phyloP scores from a whole-genome alignment of 2,113 vertebrate genomes.

The Neodon shergylaensis region DNA sequence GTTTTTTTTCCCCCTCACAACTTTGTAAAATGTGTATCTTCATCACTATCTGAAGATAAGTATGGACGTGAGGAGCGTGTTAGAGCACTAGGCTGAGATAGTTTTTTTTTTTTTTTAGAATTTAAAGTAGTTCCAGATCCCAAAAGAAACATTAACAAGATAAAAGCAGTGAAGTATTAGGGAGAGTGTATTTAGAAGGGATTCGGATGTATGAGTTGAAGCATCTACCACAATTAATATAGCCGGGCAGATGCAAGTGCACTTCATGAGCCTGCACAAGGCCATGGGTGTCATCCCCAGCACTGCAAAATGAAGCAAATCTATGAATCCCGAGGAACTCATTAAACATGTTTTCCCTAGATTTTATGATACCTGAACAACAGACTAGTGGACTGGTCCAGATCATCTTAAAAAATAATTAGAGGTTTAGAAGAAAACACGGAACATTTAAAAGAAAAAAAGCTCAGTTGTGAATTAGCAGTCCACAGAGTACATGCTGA shows the following conservation, averaged over 20 bases:
- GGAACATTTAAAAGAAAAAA: not conserved
- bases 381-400: constrained; percentile 5
- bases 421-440: constrained; percentile 23
- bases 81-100: not conserved
- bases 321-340: not conserved
- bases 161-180: constrained; percentile 29
- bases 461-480: not conserved
- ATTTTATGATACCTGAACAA: constrained; percentile 1
- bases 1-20: not conserved
- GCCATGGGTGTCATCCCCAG: not conserved
- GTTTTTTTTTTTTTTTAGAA: not conserved
- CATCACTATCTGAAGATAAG: not conserved
- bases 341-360: not conserved
- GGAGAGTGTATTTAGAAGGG: not conserved
- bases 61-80: not conserved
- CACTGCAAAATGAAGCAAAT: not conserved
- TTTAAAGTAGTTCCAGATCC: not conserved
- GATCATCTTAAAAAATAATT: not conserved
- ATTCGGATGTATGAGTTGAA: constrained; percentile 9
- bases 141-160: constrained; percentile 45
- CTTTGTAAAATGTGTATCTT: not conserved
- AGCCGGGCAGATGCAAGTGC: not conserved
- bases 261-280: not conserved
- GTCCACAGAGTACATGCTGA: not conserved
- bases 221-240: not conserved